phyloP scores from a whole-genome alignment of 2,888 invertebrate genomes.

The Lasioglossum figueresi region DNA sequence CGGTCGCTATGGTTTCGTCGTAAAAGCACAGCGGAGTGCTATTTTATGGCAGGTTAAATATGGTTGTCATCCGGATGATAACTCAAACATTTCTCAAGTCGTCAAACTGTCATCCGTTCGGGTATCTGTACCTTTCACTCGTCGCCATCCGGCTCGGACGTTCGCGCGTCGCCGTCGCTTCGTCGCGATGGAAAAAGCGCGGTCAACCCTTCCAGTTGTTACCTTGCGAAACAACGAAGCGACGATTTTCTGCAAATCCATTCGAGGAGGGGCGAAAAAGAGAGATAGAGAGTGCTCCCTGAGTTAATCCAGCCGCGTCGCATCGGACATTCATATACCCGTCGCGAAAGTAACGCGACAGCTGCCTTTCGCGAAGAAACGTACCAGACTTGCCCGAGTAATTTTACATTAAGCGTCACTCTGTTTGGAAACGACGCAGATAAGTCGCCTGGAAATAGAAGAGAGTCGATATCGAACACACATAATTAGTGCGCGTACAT shows the following conservation, averaged over 20 bases:
- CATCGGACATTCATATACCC: not conserved
- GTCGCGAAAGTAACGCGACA: not conserved
- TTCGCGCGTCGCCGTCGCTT: not conserved
- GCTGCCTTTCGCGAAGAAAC: not conserved
- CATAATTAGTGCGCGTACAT: not conserved
- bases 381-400: not conserved
- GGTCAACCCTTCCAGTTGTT: slow-evolving; percentile 40
- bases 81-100: slow-evolving; percentile 72
- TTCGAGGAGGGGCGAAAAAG: not conserved
- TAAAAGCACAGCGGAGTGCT: slow-evolving; percentile 68
- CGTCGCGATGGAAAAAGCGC: not conserved
- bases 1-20: slow-evolving; percentile 46
- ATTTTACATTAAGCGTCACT: not conserved
- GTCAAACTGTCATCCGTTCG: slow-evolving; percentile 70
- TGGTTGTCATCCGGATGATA: slow-evolving; percentile 68
- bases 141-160: slow-evolving; percentile 55
- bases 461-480: not conserved
- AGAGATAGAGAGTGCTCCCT: not conserved
- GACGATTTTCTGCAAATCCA: slow-evolving; percentile 21
- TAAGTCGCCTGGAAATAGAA: not conserved
- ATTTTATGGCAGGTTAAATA: slow-evolving; percentile 70
- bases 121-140: slow-evolving; percentile 62
- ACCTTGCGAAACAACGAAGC: not conserved
- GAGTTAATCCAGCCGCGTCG: not conserved
- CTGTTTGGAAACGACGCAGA: not conserved